These are phyloP conservation scores for Perognathus longimembris DNA, from an alignment of 2,113 vertebrate species.

Conservation along the genomic window DNA sequence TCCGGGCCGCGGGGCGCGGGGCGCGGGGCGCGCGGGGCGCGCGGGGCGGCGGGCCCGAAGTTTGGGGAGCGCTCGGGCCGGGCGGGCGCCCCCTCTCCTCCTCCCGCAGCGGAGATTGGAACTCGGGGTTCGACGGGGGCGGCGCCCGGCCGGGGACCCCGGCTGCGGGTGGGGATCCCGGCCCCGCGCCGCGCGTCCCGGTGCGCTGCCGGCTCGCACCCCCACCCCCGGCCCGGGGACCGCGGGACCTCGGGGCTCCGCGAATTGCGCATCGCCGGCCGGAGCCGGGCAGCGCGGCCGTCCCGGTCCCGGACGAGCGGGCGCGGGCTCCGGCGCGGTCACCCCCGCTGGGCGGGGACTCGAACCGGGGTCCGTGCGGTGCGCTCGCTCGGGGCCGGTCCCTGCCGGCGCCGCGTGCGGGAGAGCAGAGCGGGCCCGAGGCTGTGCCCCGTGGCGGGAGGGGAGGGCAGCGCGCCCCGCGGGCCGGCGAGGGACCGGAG, in stretches of 20 bases:
- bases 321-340: no score
- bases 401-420: neutral
- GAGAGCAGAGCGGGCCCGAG: neutral
- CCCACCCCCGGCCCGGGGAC: no score
- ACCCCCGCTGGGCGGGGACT: no score
- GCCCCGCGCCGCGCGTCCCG: no score
- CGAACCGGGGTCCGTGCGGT: neutral
- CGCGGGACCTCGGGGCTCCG: no score
- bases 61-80: conserved; percentile 36
- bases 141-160: no score
- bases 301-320: no score
- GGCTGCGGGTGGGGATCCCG: no score
- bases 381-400: neutral
- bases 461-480: neutral
- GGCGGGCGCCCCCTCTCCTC: neutral
- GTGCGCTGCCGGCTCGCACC: no score
- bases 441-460: neutral
- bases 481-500: neutral
- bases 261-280: no score
- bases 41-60: conserved; percentile 43
- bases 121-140: neutral
- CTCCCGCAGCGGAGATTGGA: neutral
- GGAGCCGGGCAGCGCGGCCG: no score
- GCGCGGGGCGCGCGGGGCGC: neutral
- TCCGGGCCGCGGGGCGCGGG: conserved; percentile 30